These are phyloP conservation scores for Proales similis DNA, from an alignment of 1,140 invertebrate species.

Conservation along the genomic window DNA sequence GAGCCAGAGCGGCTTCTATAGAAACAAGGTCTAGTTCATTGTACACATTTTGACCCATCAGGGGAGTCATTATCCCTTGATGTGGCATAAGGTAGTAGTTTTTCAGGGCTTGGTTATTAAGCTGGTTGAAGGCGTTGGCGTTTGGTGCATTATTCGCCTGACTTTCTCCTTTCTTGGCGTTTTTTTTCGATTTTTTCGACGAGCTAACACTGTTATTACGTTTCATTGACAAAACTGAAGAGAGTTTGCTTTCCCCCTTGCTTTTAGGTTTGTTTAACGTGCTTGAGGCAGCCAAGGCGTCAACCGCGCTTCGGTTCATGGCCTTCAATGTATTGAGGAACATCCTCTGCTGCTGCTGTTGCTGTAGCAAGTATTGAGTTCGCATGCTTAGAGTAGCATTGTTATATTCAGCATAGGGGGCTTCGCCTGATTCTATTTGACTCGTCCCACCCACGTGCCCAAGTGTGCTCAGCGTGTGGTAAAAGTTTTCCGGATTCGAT, in stretches of 20 bases:
- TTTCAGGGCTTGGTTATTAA: too few species aligned
- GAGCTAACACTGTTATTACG: not conserved
- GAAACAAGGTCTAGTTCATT: conserved; percentile 14
- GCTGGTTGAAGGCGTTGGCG: conserved; percentile 1
- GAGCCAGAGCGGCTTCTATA: not conserved
- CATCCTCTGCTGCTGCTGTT: conserved; percentile 17
- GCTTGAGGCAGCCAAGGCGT: conserved; percentile 6
- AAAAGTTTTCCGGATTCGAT: conserved; percentile 1
- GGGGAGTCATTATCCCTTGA: too few species aligned
- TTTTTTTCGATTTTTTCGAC: conserved; percentile 12
- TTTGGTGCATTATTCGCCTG: too few species aligned
- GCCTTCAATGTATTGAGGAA: conserved; percentile 16
- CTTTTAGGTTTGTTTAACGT: too few species aligned
- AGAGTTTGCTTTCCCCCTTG: too few species aligned
- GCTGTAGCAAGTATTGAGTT: conserved; percentile 8
- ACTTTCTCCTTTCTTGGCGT: not conserved
- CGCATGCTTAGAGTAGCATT: conserved; percentile 14
- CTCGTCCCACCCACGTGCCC: not conserved
- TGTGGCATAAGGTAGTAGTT: conserved; percentile 30
- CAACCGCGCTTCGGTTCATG: not conserved
- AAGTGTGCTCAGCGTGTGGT: conserved; percentile 17
- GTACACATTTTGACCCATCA: not conserved
- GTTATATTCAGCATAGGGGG: conserved; percentile 4
- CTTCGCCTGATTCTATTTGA: not conserved
- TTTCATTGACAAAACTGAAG: too few species aligned